A percentile compares a stretch with the other conserved stretches of the same genome.
These are phyloP conservation scores for Anguilla rostrata DNA, from an alignment of 2,113 vertebrate genomes.

Conservation along the genomic window DNA sequence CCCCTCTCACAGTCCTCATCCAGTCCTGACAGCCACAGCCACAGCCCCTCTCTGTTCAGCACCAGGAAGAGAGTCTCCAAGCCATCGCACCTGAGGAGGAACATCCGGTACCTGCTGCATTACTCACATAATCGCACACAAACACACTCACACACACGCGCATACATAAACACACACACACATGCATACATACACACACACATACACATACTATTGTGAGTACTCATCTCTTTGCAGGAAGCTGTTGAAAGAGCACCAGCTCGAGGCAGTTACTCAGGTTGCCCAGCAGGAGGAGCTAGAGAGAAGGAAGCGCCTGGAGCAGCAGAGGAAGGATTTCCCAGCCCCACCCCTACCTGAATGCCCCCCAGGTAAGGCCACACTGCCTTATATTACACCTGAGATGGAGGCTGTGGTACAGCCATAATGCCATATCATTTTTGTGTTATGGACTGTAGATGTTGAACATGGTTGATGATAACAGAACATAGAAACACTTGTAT, in stretches of 20 bases:
- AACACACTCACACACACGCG: neutral
- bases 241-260: constrained; percentile 91
- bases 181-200: neutral
- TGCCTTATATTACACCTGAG: neutral
- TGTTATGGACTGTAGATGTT: too few species aligned
- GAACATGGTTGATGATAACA: too few species aligned
- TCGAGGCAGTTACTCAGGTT: constrained; percentile 95
- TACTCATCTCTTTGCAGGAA: constrained; percentile 70
- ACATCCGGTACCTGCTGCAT: constrained; percentile 82
- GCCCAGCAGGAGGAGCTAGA: constrained; percentile 97
- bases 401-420: too few species aligned
- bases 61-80: constrained; percentile 84
- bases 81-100: constrained; percentile 91
- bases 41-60: constrained; percentile 75
- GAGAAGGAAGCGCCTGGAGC: constrained; percentile 89
- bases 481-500: too few species aligned
- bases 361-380: neutral
- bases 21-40: constrained; percentile 77
- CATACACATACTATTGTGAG: neutral
- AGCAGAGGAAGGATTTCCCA: constrained; percentile 93
- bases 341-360: constrained; percentile 59
- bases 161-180: neutral
- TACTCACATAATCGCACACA: neutral
- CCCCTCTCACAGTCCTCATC: constrained; percentile 67
- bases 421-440: neutral